A percentile compares a stretch with the other conserved stretches of the same genome.
phyloP scores from a whole-genome alignment of 2,797 vertebrate species.

The Enoplosus armatus region DNA sequence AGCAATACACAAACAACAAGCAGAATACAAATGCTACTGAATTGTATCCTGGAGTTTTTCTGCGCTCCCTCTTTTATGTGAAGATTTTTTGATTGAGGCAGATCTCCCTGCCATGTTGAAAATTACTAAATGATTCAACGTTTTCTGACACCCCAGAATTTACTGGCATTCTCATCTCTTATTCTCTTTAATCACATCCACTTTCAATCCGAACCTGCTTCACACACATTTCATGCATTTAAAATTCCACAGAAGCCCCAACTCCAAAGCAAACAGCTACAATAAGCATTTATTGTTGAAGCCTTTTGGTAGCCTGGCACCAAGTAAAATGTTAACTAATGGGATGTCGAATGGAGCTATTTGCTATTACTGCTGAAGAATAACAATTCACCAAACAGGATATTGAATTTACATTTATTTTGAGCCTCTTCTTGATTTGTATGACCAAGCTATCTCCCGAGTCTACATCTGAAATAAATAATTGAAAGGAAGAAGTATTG shows the following conservation, averaged over 20 bases:
- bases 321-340: slow-evolving; percentile 66
- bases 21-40: slow-evolving; percentile 54
- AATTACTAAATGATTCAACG: slow-evolving; percentile 80
- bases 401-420: slow-evolving; percentile 52
- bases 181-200: slow-evolving; percentile 79
- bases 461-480: slow-evolving; percentile 41
- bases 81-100: slow-evolving; percentile 62
- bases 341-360: slow-evolving; percentile 58
- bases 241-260: slow-evolving; percentile 58
- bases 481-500: slow-evolving; percentile 44
- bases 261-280: slow-evolving; percentile 69
- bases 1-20: slow-evolving; percentile 61
- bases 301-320: slow-evolving; percentile 57
- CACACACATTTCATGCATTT: slow-evolving; percentile 60
- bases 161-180: slow-evolving; percentile 70
- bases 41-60: slow-evolving; percentile 33
- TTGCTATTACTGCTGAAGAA: slow-evolving; percentile 58
- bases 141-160: slow-evolving; percentile 75
- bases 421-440: slow-evolving; percentile 35
- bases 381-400: slow-evolving; percentile 52
- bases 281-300: slow-evolving; percentile 69
- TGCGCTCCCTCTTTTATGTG: slow-evolving; percentile 42
- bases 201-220: slow-evolving; percentile 71
- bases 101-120: slow-evolving; percentile 59
- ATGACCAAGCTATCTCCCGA: slow-evolving; percentile 43